These are phyloP conservation scores for Oceanites oceanicus DNA, from an alignment of 2,113 vertebrate species.

Conservation along the genomic window DNA sequence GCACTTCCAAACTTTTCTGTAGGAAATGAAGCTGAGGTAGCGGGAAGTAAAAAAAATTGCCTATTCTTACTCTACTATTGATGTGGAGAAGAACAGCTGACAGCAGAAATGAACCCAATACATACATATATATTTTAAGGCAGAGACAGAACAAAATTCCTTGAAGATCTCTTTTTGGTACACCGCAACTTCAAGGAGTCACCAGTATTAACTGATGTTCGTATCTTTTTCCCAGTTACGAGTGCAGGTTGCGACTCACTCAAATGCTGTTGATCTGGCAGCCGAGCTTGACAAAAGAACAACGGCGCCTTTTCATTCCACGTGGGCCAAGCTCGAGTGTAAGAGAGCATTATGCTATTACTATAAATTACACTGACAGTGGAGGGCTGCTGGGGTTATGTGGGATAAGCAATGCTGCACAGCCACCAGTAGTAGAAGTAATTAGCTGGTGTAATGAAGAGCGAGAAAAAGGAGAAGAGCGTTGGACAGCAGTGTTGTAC, in stretches of 20 bases:
- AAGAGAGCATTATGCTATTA: background rate
- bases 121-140: background rate
- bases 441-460: slow-evolving; percentile 75
- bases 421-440: slow-evolving; percentile 50
- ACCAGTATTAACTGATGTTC: background rate
- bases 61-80: background rate
- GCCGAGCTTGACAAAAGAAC: background rate
- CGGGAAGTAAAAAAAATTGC: background rate
- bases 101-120: background rate
- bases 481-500: slow-evolving; percentile 5
- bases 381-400: slow-evolving; percentile 29
- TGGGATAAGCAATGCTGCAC: background rate
- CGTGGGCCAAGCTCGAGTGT: background rate
- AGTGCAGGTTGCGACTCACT: background rate
- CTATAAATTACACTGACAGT: slow-evolving; percentile 51
- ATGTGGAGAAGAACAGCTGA: background rate
- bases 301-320: background rate
- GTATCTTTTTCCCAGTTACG: background rate
- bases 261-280: background rate
- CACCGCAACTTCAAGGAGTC: background rate
- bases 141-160: background rate
- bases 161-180: background rate
- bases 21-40: background rate
- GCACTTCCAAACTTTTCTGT: background rate
- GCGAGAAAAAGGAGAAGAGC: slow-evolving; percentile 22